Evolutionary conservation across 1,140 invertebrate genomes (phyloP).

Genomic region (Solenopsis fugax): DNA sequence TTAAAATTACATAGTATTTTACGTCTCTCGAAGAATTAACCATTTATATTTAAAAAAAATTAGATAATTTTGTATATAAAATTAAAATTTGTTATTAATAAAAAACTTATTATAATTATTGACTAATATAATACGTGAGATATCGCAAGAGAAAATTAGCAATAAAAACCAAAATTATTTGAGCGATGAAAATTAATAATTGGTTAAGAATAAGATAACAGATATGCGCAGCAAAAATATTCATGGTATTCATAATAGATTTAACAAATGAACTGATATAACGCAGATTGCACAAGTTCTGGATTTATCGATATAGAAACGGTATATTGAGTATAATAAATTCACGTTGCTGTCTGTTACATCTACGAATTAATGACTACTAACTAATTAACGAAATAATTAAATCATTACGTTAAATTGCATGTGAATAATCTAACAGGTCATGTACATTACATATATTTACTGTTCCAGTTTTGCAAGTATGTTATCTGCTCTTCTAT

Average conservation of each 20-base stretch:
- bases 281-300: too few relatives aligned
- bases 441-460: background rate
- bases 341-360: background rate
- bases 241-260: background rate
- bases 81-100: background rate
- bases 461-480: constrained; percentile 7
- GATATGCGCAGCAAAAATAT: background rate
- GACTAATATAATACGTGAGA: background rate
- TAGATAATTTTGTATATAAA: background rate
- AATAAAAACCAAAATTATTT: background rate
- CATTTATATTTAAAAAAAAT: background rate
- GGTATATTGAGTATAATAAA: constrained; percentile 14
- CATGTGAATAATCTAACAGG: background rate
- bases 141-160: background rate
- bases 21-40: background rate
- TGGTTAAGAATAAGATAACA: background rate
- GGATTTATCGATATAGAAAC: background rate
- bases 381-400: background rate
- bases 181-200: background rate
- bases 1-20: background rate
- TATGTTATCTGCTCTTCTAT: constrained; percentile 1
- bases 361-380: background rate
- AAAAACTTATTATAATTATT: background rate
- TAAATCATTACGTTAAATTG: constrained; percentile 27
- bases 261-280: background rate